phyloP scores from a whole-genome alignment of 2,113 vertebrate species.

The Jaculus jaculus region DNA sequence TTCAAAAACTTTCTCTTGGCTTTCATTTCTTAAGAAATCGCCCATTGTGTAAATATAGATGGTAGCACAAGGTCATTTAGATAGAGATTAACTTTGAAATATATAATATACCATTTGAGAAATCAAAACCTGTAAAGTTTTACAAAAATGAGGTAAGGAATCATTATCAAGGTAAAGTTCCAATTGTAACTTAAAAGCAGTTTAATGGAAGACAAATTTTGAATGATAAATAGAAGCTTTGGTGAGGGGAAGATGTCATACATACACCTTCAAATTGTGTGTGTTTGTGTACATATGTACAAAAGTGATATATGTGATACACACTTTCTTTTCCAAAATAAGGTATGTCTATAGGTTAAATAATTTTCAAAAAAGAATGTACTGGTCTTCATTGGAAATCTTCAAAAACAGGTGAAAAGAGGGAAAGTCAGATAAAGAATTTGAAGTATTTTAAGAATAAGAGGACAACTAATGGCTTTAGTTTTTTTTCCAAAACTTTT shows the following conservation, averaged over 20 bases:
- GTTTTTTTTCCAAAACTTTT: background rate
- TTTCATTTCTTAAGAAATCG: constrained; percentile 1
- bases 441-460: constrained; percentile 34
- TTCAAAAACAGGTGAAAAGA: constrained; percentile 24
- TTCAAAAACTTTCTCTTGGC: background rate
- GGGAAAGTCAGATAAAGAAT: constrained; percentile 10
- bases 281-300: too few species aligned
- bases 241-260: background rate
- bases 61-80: background rate
- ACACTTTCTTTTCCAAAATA: background rate
- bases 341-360: background rate
- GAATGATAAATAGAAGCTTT: background rate
- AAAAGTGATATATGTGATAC: background rate
- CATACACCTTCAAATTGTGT: background rate
- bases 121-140: background rate
- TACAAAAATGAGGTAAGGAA: background rate
- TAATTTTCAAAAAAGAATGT: constrained; percentile 1
- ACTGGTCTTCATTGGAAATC: background rate
- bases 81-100: constrained; percentile 35
- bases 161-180: background rate
- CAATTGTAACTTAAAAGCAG: background rate
- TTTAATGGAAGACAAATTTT: constrained; percentile 33
- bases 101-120: background rate
- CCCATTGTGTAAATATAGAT: background rate
- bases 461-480: background rate